Base-by-base conservation (phyloP, 2,113 vertebrate genomes). In the Archilochus colubris region DNA sequence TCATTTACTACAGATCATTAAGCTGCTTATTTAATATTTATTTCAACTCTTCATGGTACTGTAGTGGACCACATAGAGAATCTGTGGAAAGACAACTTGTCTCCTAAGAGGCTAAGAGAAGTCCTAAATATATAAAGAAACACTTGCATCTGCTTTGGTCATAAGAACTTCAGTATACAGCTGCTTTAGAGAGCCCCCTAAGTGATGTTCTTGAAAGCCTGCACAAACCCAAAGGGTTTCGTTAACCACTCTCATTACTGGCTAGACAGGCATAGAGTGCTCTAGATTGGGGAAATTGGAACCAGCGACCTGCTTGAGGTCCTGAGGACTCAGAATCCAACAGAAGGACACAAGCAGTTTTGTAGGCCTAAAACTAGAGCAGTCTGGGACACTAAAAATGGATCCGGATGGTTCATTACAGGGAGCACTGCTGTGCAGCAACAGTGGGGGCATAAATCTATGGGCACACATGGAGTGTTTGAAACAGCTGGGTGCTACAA, bases 11-110 rank as follows among this genome's bases (percentile, higher is more conserved):
- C 57, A 58, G 40, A 68, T 81, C 64, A 78, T 48, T 75, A 30
- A 78, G 50, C 44, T 72, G 30, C 30, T 90, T 80, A 64, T 91
- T 88, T 80, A 82, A 57, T 91, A 80, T 83, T 86, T 82, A 75
- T 81, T 64, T 53, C 90, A 82, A 74, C 57, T 77, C 36, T 74
- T 86, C 64, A 9, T 38, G 28, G 15, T 74, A 28, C 7, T 83
- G 21, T 44, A 36, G 53, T 61, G n/a, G 44, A 27, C 54, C 40
- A 12, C 1, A 5, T 33, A 81, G 53, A 50, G 27, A 73, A 20
- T 28, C 53, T 67, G 5, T 50, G 24, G 51, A 66, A 59, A 89
- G n/a, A 50, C 17, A 67, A 10, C 31, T 77, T 62, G 11, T 33
- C 33, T 77, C 63, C 38, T 44, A 57, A 30, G 23, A 72, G 27